Evolutionary conservation across 1,140 invertebrate genomes (phyloP), one percentile per base, ranked within the genome.

Genomic region (Drosophila nebulosa): DNA sequence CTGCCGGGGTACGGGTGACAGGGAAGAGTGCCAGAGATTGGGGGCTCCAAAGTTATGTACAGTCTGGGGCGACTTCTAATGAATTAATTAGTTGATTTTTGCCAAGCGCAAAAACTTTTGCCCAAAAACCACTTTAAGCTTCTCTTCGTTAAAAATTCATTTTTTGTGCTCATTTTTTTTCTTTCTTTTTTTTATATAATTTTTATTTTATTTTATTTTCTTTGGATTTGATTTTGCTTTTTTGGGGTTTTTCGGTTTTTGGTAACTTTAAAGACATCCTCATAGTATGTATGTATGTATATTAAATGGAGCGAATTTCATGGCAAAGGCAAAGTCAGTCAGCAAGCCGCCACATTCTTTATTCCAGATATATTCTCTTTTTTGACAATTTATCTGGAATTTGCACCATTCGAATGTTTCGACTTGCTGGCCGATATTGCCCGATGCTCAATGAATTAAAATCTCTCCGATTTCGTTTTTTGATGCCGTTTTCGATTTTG

Each of bases 1-100:
- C 69, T 84, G 77, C 83, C 50, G 30, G 24, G 35, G 14, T 16
- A 18, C 5, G 39, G 14, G 4, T 2, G 16, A 2, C 7, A 26
- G 2, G 27, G 27, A 9, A 9, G 30, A 10, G 30, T 32, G 2
- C 9, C 4, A 12, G 10, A 12, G 10, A 32, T 12, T 32, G 30
- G 39, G 39, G 39, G 39, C 39, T 56, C 58, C 60, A 75, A 84
- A 84, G 71, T 84, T 76, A 76, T 70, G 73, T 58, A 60, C 69
- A 75, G 79, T 36, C 56, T 67, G 36, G 35, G 22, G 58, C 32
- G 58, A 60, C 32, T 42, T 55, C 78, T 74, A 85, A 81, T 86
- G 81, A 85, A 85, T 85, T 86, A 85, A 85, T 85, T 85, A 85
- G 81, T 86, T 71, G 73, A 80, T 65, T 79, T 85, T 69, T 36